phyloP scores from a whole-genome alignment of 2,797 vertebrate species.

The Hapalemur alaotrensis region DNA sequence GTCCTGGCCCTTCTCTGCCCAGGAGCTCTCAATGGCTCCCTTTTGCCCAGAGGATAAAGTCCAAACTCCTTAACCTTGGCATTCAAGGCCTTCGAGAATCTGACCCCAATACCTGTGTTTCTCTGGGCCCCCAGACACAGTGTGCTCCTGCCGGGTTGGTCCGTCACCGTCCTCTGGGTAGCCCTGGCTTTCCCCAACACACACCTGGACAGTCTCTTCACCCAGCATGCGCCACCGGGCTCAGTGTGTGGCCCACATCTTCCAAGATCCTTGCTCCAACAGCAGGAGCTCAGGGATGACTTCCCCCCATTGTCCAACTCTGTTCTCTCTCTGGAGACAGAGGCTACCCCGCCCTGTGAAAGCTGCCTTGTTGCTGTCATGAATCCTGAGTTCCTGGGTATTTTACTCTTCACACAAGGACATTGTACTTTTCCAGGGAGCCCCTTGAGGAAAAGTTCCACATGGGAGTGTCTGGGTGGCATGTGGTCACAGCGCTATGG shows the following conservation, averaged over 20 bases:
- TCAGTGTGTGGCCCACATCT: neutral
- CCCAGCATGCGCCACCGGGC: no score
- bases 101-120: neutral
- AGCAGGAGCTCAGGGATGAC: no score
- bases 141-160: neutral
- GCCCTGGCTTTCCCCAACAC: neutral
- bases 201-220: neutral
- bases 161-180: neutral
- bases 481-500: fast-evolving
- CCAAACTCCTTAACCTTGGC: neutral
- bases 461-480: no score
- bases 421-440: neutral
- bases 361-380: neutral
- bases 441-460: neutral
- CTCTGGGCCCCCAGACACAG: neutral
- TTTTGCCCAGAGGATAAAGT: neutral
- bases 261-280: neutral
- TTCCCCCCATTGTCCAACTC: neutral
- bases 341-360: neutral
- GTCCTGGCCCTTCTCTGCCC: neutral
- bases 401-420: neutral
- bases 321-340: neutral
- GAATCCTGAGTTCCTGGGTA: neutral
- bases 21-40: neutral
- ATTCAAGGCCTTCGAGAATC: neutral